A percentile compares a stretch with the other conserved stretches of the same genome.
These are phyloP conservation scores for Matsumyia berberina DNA, from an alignment of 2,888 invertebrate species.

Conservation along the genomic window DNA sequence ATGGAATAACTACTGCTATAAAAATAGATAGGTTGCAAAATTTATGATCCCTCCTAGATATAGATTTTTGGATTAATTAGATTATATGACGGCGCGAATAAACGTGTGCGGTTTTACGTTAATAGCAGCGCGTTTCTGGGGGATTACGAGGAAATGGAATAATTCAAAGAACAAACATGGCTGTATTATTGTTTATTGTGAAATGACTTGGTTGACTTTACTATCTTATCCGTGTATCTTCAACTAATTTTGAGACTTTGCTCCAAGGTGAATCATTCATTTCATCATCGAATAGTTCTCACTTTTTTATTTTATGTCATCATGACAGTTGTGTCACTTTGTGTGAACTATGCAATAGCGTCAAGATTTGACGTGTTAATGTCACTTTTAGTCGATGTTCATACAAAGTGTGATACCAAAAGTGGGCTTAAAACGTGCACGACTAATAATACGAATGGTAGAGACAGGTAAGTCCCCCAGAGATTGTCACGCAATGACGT, in stretches of 20 bases:
- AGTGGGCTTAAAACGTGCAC: constrained; percentile 1
- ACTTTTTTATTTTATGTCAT: background rate
- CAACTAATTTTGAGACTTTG: background rate
- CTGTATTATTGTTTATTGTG: constrained; percentile 37
- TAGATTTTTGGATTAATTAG: constrained; percentile 16
- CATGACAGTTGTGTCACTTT: background rate
- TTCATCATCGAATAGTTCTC: background rate
- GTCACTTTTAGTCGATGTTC: constrained; percentile 20
- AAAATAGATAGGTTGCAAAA: constrained; percentile 8
- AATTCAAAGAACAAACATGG: constrained; percentile 24
- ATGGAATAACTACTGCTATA: background rate
- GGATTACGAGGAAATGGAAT: background rate
- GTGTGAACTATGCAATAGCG: no score
- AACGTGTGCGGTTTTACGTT: background rate
- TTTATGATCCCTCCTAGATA: constrained; percentile 7
- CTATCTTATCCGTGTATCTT: background rate
- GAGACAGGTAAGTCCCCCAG: no score
- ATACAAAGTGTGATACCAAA: constrained; percentile 16
- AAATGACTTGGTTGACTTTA: constrained; percentile 32
- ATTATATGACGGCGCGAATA: constrained; percentile 1
- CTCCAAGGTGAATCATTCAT: background rate
- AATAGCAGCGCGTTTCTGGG: background rate
- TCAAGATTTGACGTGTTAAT: constrained; percentile 56
- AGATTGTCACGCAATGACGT: constrained; percentile 29
- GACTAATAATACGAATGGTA: no score